Evolutionary conservation across 2,888 invertebrate species (phyloP).

Genomic region (Acanthopleura granulata): DNA sequence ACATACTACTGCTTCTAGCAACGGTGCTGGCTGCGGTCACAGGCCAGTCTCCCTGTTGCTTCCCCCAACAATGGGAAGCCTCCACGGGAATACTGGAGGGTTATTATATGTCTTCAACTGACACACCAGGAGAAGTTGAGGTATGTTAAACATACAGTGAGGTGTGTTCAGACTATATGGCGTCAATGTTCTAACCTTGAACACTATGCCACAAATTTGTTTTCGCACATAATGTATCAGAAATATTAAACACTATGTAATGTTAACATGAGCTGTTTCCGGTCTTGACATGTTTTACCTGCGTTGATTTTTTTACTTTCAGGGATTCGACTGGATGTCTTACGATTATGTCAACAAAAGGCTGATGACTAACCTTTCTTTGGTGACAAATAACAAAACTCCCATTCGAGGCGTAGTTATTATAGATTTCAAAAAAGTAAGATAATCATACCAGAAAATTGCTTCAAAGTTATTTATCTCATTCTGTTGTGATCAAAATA

Average conservation of each 20-base stretch:
- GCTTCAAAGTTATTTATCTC: no score
- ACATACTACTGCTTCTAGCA: no score
- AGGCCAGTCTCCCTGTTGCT: background rate
- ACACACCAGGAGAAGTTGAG: background rate
- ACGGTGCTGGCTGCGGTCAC: background rate
- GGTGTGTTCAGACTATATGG: no score
- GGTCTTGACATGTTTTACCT: no score
- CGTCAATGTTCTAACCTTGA: no score
- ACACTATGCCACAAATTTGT: no score
- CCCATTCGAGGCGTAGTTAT: background rate
- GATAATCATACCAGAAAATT: background rate
- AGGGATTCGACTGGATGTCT: background rate
- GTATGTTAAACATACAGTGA: background rate
- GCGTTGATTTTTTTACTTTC: background rate
- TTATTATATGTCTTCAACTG: background rate
- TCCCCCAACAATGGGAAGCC: constrained; percentile 3
- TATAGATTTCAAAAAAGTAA: constrained; percentile 1
- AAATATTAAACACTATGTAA: no score
- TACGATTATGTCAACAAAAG: background rate
- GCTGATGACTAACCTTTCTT: background rate
- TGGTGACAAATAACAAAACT: background rate
- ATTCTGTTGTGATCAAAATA: no score
- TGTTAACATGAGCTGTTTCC: no score
- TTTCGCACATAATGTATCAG: no score
- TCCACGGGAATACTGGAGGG: background rate